These are phyloP conservation scores for Phycodurus eques DNA, from an alignment of 2,113 vertebrate genomes.

Conservation along the genomic window DNA sequence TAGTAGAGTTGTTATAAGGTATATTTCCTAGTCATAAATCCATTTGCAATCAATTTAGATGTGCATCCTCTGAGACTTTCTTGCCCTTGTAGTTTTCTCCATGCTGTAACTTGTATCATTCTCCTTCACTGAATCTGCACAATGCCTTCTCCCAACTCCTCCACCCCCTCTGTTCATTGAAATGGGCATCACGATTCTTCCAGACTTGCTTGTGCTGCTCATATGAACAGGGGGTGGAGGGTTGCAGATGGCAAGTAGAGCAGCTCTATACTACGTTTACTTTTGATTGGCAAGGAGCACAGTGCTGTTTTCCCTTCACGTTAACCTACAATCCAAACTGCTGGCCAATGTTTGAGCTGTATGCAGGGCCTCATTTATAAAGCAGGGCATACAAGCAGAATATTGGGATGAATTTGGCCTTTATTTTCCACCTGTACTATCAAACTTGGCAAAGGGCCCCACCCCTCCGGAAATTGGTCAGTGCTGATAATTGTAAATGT, in stretches of 20 bases:
- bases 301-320: conserved; percentile 18
- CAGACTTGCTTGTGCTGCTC: conserved; percentile 61
- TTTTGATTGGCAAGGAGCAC: conserved; percentile 12
- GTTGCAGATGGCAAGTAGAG: conserved; percentile 45
- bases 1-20: not conserved
- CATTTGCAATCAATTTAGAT: not conserved
- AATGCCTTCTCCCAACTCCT: conserved; percentile 28
- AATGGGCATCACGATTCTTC: conserved; percentile 71
- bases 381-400: too few relatives aligned
- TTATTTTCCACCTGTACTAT: too few relatives aligned
- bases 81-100: conserved; percentile 21
- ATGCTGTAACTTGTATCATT: conserved; percentile 28
- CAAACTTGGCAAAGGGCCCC: too few relatives aligned
- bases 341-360: conserved; percentile 14
- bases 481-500: too few relatives aligned
- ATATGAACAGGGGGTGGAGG: conserved; percentile 63
- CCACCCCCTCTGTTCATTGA: conserved; percentile 56
- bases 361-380: not conserved
- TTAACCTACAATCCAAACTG: conserved; percentile 25
- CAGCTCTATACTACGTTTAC: conserved; percentile 12
- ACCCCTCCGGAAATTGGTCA: too few relatives aligned
- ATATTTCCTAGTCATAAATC: not conserved
- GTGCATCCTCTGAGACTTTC: conserved; percentile 2
- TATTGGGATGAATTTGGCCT: too few relatives aligned
- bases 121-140: conserved; percentile 24